Percentiles rank a stretch among this genome's conserved stretches.
Conservation (phyloP, 2,888 invertebrate species). For the Drosophila flavopinicola region DNA sequence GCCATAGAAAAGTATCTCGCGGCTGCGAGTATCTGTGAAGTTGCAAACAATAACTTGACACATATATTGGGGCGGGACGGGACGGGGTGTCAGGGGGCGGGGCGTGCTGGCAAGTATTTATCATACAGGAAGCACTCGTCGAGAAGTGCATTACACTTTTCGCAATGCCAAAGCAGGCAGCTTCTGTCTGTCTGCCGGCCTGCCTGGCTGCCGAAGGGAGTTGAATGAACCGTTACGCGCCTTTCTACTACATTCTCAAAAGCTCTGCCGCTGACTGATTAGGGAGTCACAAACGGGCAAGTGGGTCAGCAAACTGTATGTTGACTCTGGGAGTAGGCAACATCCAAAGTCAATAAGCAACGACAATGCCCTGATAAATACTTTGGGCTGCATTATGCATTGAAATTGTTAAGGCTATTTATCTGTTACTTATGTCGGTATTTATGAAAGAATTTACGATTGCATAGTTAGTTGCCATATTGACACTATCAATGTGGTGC, state of each 20-base stretch:
- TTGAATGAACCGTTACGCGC: conserved; percentile 49
- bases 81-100: background rate
- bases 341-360: conserved; percentile 56
- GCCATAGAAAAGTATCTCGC: conserved; percentile 58
- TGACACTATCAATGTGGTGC: conserved; percentile 33
- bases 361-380: conserved; percentile 35
- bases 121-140: conserved; percentile 57
- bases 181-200: conserved; percentile 38
- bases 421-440: conserved; percentile 40
- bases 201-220: conserved; percentile 18
- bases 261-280: conserved; percentile 56
- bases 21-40: conserved; percentile 54
- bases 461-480: conserved; percentile 14
- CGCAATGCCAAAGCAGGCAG: conserved; percentile 44
- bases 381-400: conserved; percentile 11
- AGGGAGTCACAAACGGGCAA: conserved; percentile 44
- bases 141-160: conserved; percentile 57
- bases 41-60: conserved; percentile 72
- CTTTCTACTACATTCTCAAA: conserved; percentile 33
- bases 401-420: conserved; percentile 30
- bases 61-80: conserved; percentile 34
- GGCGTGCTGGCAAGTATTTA: conserved; percentile 31
- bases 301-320: conserved; percentile 56
- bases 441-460: conserved; percentile 47
- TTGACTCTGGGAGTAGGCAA: conserved; percentile 26